These are phyloP conservation scores for Lasioglossum oenotherae DNA, from an alignment of 2,888 invertebrate species.

Conservation along the genomic window DNA sequence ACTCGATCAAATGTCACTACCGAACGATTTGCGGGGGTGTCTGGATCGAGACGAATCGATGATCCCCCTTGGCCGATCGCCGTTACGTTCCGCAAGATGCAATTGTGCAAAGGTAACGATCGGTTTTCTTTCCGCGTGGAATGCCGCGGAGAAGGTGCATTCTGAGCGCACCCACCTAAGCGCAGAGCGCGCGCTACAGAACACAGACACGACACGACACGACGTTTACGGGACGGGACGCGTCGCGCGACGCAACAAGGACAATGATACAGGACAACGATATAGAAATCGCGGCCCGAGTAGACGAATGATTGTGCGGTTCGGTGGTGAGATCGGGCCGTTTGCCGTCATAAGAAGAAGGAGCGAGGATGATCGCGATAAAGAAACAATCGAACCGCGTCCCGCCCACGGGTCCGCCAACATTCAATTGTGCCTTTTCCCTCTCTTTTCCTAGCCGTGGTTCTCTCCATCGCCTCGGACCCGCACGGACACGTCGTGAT, in stretches of 20 bases:
- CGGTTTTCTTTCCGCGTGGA: constrained; percentile 76
- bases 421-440: constrained; percentile 76
- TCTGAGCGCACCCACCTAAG: constrained; percentile 77
- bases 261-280: constrained; percentile 57
- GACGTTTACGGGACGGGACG: constrained; percentile 15
- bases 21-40: constrained; percentile 62
- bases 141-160: constrained; percentile 78
- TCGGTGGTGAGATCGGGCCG: constrained; percentile 67
- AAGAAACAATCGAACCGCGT: constrained; percentile 81
- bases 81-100: constrained; percentile 72
- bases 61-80: constrained; percentile 60
- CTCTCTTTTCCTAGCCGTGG: constrained; percentile 33
- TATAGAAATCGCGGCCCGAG: constrained; percentile 56
- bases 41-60: constrained; percentile 65
- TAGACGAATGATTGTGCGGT: constrained; percentile 55
- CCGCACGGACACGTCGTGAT: constrained; percentile 34
- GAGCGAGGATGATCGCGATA: constrained; percentile 80
- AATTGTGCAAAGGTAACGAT: constrained; percentile 79
- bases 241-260: constrained; percentile 66
- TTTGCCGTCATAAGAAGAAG: constrained; percentile 67
- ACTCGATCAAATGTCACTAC: constrained; percentile 1
- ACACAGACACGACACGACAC: constrained; percentile 32
- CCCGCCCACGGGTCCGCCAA: constrained; percentile 76
- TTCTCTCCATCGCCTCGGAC: constrained; percentile 27
- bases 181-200: constrained; percentile 39